Evolutionary conservation across 2,113 vertebrate species (phyloP).

Genomic region (Noturus placidus): DNA sequence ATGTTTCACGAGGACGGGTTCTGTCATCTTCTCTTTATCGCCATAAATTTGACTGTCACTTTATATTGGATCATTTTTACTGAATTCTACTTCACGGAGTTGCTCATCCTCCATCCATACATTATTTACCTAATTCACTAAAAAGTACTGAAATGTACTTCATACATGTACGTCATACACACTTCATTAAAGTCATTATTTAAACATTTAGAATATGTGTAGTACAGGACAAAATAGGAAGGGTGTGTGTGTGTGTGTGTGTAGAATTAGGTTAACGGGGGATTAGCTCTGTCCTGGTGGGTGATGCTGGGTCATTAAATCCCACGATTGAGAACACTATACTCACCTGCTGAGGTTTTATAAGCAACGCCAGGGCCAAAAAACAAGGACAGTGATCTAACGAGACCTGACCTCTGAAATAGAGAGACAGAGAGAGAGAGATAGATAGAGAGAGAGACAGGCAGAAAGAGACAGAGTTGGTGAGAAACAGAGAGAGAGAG

Average conservation of each 20-base stretch:
- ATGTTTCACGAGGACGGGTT: slow-evolving; percentile 3
- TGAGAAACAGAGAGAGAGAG: not conserved
- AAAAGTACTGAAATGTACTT: not conserved
- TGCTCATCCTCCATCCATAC: too few relatives aligned
- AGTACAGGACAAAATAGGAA: too few relatives aligned
- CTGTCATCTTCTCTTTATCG: too few relatives aligned
- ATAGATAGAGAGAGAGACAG: not conserved
- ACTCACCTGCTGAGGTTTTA: slow-evolving; percentile 10
- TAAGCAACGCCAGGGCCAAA: not conserved
- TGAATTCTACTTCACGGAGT: too few relatives aligned
- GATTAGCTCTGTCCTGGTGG: slow-evolving; percentile 62
- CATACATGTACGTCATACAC: not conserved
- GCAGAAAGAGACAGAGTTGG: too few relatives aligned
- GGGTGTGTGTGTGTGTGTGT: slow-evolving; percentile 26
- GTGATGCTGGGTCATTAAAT: slow-evolving; percentile 53
- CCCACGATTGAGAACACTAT: slow-evolving; percentile 57
- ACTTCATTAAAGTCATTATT: not conserved
- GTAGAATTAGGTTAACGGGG: slow-evolving; percentile 65
- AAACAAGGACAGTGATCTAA: not conserved
- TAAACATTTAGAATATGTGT: not conserved
- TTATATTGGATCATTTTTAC: too few relatives aligned
- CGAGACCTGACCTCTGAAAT: not conserved
- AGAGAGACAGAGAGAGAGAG: not conserved
- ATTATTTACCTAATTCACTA: not conserved
- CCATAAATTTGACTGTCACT: too few relatives aligned